Percentiles rank a stretch among this genome's conserved stretches.
These are phyloP conservation scores for Epizoanthus rinbou DNA, from an alignment of 92 coral and sea anemone species.

Conservation along the genomic window DNA sequence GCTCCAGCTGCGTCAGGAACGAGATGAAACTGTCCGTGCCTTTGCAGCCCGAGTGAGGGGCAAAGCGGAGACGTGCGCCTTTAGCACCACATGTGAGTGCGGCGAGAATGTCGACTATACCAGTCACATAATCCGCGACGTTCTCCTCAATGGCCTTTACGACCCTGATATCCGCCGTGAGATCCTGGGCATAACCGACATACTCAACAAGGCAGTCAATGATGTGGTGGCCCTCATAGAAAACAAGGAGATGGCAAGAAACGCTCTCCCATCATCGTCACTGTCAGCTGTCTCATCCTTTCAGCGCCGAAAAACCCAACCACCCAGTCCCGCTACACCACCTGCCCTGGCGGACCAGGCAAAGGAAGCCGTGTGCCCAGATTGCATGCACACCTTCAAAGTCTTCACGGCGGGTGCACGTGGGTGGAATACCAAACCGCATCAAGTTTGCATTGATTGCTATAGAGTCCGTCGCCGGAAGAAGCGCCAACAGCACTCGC, in stretches of 20 bases:
- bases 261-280: conserved; percentile 13
- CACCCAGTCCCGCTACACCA: conserved; percentile 1
- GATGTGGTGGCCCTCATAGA: conserved; percentile 7
- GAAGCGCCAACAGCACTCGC: conserved; percentile 41
- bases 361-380: conserved; percentile 64
- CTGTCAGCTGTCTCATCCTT: conserved; percentile 4
- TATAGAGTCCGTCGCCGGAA: conserved; percentile 54
- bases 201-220: conserved; percentile 7
- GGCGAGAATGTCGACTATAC: conserved; percentile 15
- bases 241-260: conserved; percentile 15
- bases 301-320: conserved; percentile 4
- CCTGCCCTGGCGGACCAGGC: conserved; percentile 24
- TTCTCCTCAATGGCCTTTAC: conserved; percentile 26
- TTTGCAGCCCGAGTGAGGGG: conserved; percentile 39
- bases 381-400: conserved; percentile 45
- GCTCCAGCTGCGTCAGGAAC: conserved; percentile 26
- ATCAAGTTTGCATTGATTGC: conserved; percentile 61
- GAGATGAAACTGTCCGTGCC: conserved; percentile 31
- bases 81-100: conserved; percentile 1
- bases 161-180: conserved; percentile 44
- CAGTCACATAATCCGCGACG: conserved; percentile 12
- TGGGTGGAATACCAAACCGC: conserved; percentile 71
- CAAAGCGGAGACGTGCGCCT: conserved; percentile 34
- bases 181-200: background rate
- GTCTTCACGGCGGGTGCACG: conserved; percentile 64